Evolutionary conservation across 2,113 vertebrate species (phyloP).

Genomic region (Mormoops blainvillei): DNA sequence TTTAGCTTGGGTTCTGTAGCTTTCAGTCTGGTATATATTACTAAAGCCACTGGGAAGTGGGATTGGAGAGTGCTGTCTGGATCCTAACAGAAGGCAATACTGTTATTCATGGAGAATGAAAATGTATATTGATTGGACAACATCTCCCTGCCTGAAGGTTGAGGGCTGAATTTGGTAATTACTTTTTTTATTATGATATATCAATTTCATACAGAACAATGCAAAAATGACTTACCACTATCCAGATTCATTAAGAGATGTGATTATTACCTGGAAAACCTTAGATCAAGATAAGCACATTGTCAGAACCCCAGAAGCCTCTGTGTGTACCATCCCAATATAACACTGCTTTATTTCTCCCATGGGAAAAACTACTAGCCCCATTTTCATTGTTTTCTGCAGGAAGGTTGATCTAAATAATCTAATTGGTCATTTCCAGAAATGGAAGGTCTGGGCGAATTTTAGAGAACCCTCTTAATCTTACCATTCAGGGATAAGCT

Average conservation of each 20-base stretch:
- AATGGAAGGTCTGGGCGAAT: background rate
- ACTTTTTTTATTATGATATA: background rate
- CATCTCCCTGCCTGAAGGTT: background rate
- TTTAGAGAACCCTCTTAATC: background rate
- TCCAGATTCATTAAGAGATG: background rate
- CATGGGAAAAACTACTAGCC: background rate
- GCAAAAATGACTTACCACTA: background rate
- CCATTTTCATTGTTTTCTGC: background rate
- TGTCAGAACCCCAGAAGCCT: no score
- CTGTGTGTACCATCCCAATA: fast-evolving
- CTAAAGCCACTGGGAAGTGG: background rate
- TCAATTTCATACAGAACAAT: background rate
- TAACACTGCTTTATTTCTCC: background rate
- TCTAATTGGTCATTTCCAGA: background rate
- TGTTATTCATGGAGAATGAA: background rate
- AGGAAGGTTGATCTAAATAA: background rate
- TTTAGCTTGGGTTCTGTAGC: background rate
- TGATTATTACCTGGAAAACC: background rate
- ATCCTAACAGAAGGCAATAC: background rate
- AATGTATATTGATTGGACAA: background rate
- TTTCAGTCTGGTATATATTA: background rate
- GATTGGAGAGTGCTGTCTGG: background rate
- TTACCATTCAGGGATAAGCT: background rate
- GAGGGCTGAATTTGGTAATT: background rate
- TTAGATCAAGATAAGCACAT: background rate